Evolutionary conservation across 1,140 invertebrate genomes (phyloP).

Genomic region (Orius insidiosus): DNA sequence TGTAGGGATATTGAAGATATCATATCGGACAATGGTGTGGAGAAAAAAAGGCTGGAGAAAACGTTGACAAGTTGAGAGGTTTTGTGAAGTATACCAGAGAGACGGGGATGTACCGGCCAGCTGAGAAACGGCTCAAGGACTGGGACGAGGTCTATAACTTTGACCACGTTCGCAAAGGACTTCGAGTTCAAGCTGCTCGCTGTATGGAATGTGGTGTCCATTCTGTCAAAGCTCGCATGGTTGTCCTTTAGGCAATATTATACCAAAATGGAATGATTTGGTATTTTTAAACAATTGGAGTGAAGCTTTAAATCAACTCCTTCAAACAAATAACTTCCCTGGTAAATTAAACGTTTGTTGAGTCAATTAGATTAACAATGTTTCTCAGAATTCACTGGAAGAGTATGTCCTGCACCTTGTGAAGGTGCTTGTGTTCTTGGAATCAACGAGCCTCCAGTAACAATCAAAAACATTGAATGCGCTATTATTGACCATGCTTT

Average conservation of each 20-base stretch:
- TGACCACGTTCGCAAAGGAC: conserved; percentile 63
- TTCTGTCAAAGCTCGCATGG: conserved; percentile 96
- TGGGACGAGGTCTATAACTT: conserved; percentile 96
- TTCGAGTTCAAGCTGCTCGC: conserved; percentile 80
- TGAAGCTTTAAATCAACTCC: conserved; percentile 83
- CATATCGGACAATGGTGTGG: conserved; percentile 50
- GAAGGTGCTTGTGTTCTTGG: conserved; percentile 95
- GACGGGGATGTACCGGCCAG: conserved; percentile 63
- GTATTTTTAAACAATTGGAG: conserved; percentile 90
- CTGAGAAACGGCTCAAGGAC: conserved; percentile 69
- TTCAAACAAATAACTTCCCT: conserved; percentile 98
- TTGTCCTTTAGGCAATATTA: conserved; percentile 95
- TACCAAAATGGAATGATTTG: conserved; percentile 98
- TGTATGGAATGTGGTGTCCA: conserved; percentile 99
- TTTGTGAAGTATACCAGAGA: conserved; percentile 94
- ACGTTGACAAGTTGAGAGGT: conserved; percentile 77
- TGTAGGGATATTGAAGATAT: conserved; percentile 79
- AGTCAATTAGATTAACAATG: conserved; percentile 5
- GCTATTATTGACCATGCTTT: conserved; percentile 97
- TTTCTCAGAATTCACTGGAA: conserved; percentile 82
- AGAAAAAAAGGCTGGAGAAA: conserved; percentile 62
- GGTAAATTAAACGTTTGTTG: conserved; percentile 29
- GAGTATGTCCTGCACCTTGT: conserved; percentile 96
- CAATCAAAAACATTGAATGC: conserved; percentile 98
- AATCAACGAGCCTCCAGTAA: conserved; percentile 89